Conservation (phyloP, 1,140 invertebrate species). For the Akabosia matsudoensis region DNA sequence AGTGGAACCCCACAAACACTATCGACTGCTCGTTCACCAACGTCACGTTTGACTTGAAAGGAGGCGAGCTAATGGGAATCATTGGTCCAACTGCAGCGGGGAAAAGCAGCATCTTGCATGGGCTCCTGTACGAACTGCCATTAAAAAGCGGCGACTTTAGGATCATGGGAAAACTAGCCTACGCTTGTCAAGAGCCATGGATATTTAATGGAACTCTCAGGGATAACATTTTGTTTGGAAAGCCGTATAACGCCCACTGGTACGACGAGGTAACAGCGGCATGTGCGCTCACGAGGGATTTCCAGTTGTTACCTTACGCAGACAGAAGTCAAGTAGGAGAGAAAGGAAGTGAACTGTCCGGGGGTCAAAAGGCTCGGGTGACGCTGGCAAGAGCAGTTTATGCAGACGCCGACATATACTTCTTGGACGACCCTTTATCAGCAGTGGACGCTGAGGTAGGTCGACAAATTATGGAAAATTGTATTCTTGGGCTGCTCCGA, state of each 20-base stretch:
- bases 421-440: not conserved
- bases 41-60: slow-evolving; percentile 1
- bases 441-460: slow-evolving; percentile 57
- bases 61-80: not conserved
- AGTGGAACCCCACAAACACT: not conserved
- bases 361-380: slow-evolving; percentile 81
- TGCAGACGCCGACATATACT: not conserved
- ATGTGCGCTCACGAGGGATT: slow-evolving; percentile 19
- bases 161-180: not conserved
- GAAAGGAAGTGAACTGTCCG: slow-evolving; percentile 75
- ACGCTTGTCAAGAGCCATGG: slow-evolving; percentile 3
- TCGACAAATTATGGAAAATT: slow-evolving; percentile 54
- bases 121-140: not conserved
- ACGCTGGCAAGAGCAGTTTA: slow-evolving; percentile 62
- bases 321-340: slow-evolving; percentile 65
- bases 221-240: slow-evolving; percentile 21
- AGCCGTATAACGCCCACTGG: not conserved
- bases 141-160: not conserved
- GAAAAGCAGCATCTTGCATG: not conserved
- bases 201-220: slow-evolving; percentile 5
- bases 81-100: slow-evolving; percentile 1
- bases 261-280: slow-evolving; percentile 14
- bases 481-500: slow-evolving; percentile 48
- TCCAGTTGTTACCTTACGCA: slow-evolving; percentile 7
- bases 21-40: not conserved